Percentiles rank a stretch among this genome's conserved stretches.
These are phyloP conservation scores for Volucella zonaria DNA, from an alignment of 2,888 invertebrate species.

Conservation along the genomic window DNA sequence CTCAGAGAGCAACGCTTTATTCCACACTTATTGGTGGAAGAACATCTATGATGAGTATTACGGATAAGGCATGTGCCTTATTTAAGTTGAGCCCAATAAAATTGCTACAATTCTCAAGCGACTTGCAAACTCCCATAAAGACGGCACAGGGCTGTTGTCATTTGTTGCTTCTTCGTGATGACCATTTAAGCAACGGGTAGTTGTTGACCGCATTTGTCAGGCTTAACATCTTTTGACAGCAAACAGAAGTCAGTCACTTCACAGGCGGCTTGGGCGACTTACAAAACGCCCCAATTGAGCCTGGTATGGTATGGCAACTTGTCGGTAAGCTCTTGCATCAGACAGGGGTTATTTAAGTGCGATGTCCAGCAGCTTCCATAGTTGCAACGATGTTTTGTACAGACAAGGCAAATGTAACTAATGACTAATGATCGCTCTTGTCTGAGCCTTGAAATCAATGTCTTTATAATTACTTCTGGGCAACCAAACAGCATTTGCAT, in stretches of 20 bases:
- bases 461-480: too few species aligned
- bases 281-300: neutral
- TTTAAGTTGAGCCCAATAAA: neutral
- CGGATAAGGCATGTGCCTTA: conserved; percentile 1
- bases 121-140: too few species aligned
- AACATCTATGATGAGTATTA: neutral
- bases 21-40: too few species aligned
- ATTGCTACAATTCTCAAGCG: too few species aligned
- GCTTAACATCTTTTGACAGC: neutral
- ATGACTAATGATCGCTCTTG: neutral
- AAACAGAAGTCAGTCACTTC: conserved; percentile 6
- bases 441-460: too few species aligned
- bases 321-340: neutral
- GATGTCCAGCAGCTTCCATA: conserved; percentile 15
- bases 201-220: neutral
- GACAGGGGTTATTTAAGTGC: neutral
- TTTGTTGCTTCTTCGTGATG: too few species aligned
- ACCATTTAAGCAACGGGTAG: too few species aligned
- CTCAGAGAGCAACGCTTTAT: too few species aligned
- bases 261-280: conserved; percentile 4
- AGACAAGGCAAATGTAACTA: conserved; percentile 5
- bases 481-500: too few species aligned
- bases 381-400: conserved; percentile 8
- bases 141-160: too few species aligned
- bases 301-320: conserved; percentile 14